Base-by-base conservation (phyloP, 2,113 vertebrate genomes). In the Scartelaos histophorus region DNA sequence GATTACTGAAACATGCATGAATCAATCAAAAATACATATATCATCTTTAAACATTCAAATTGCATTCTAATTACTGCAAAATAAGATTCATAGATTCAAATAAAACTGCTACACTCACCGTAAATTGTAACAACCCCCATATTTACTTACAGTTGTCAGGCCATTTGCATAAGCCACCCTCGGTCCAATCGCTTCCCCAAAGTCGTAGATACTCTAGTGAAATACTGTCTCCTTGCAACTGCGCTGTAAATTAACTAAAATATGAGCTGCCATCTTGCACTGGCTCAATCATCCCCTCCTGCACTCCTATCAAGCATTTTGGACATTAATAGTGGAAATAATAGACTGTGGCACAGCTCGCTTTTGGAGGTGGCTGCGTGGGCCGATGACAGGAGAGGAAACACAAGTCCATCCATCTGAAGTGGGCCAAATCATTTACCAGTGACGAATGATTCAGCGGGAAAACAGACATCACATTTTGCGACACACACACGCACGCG, bases 151-250 rank as follows among this genome's bases (percentile, higher is more conserved):
- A 58, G 61, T 67, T 79, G 83, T 84, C 82, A 79, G 56, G 10
- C 16, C 43, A 80, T 85, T 80, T 83, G 79, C 81, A 81, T 81
- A 74, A 6, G 24, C 15, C 73, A 75, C 81, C 81, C 85, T 90
- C 84, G 29, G 79, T 47, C 53, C 73, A 49, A 15, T 24, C 0
- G 25, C 71, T 78, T 70, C 54, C 72, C 76, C 51, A 70, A 49
- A 64, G 53, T 13, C 74, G 49, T 83, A 81, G 64, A 82, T 77
- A 58, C 73, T 66, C 53, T 17, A 46, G 60, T 34, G 12, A 56
- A 70, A 69, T 21, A 16, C 19, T 10, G 22, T 76, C 61, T 72
- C 25, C 54, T 24, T 25, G 65, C n/a, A 34, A 49, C 61, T 70
- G 69, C 45, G 68, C 67, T 35, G 58, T 43, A 58, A 73, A 74